Percentiles rank a stretch among this genome's conserved stretches.
Conservation (phyloP, 2,888 invertebrate genomes). For the Synergus japonicus region DNA sequence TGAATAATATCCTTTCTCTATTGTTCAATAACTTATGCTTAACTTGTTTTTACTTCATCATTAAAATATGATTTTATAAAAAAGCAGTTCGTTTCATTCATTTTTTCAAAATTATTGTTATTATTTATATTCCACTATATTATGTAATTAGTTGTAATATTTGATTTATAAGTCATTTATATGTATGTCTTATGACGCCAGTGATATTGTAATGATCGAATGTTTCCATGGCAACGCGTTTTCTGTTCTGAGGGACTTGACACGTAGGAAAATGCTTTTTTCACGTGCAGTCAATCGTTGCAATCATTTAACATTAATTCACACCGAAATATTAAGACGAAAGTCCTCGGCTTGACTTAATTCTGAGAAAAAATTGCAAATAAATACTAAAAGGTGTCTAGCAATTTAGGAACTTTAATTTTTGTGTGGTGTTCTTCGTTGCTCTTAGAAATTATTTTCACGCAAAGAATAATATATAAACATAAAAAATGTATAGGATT, state of each 20-base stretch:
- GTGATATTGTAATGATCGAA: slow-evolving; percentile 13
- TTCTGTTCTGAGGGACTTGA: not conserved
- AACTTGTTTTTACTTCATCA: not conserved
- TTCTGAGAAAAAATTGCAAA: not conserved
- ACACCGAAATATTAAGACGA: slow-evolving; percentile 5
- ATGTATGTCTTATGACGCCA: not conserved
- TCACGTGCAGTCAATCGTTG: slow-evolving; percentile 19
- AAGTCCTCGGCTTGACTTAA: not conserved
- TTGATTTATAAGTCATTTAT: not conserved
- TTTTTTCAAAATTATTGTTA: not conserved
- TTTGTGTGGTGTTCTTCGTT: not conserved
- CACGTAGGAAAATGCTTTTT: slow-evolving; percentile 26
- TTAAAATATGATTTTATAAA: slow-evolving; percentile 2
- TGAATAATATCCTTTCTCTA: not conserved
- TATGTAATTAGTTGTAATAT: not conserved
- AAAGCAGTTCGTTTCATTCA: not conserved
- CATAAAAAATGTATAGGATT: not conserved
- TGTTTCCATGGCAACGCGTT: slow-evolving; percentile 25
- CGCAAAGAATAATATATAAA: not conserved
- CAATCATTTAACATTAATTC: slow-evolving; percentile 22
- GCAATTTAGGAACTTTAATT: not conserved
- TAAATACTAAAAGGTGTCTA: not conserved
- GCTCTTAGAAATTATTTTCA: not conserved
- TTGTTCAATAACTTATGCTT: not conserved
- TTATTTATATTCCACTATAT: not conserved